A percentile compares a stretch with the other conserved stretches of the same genome.
phyloP scores from a whole-genome alignment of 2,888 invertebrate species.

The Melikaiella ostensackeni region DNA sequence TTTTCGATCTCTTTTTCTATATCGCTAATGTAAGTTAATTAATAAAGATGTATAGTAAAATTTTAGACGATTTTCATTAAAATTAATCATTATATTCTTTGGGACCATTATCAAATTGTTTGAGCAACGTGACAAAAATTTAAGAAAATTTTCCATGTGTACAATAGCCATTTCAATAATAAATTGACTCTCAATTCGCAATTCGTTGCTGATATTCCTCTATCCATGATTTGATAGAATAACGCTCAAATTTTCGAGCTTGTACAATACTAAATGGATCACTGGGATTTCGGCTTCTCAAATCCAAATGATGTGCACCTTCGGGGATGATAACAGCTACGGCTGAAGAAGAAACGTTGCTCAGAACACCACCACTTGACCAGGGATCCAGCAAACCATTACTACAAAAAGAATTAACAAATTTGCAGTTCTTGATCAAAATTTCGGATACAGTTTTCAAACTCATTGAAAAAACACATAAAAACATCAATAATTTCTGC shows the following conservation, averaged over 20 bases:
- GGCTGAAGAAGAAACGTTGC: slow-evolving; percentile 83
- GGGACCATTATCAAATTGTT: too few species aligned
- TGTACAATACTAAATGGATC: slow-evolving; percentile 84
- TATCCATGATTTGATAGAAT: slow-evolving; percentile 83
- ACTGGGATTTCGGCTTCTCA: slow-evolving; percentile 81
- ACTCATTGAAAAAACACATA: too few species aligned
- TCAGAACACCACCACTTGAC: slow-evolving; percentile 90
- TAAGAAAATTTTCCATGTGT: too few species aligned
- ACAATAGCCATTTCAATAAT: background rate
- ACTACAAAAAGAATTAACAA: slow-evolving; percentile 76
- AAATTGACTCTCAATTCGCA: background rate
- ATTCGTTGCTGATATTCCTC: slow-evolving; percentile 52
- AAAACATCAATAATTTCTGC: too few species aligned
- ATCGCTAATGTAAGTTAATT: too few species aligned
- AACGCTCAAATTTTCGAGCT: slow-evolving; percentile 82
- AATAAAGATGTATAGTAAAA: too few species aligned
- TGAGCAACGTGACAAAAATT: too few species aligned
- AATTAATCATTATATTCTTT: too few species aligned
- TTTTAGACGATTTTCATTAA: too few species aligned
- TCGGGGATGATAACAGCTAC: slow-evolving; percentile 87
- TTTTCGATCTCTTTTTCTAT: too few species aligned
- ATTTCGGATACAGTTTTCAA: too few species aligned
- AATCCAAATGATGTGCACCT: slow-evolving; percentile 92
- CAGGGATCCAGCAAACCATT: slow-evolving; percentile 93
- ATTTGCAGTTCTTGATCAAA: too few species aligned